Percentiles rank a stretch among this genome's conserved stretches.
Conservation (phyloP, 2,888 invertebrate genomes). For the Leucozona laternaria region DNA sequence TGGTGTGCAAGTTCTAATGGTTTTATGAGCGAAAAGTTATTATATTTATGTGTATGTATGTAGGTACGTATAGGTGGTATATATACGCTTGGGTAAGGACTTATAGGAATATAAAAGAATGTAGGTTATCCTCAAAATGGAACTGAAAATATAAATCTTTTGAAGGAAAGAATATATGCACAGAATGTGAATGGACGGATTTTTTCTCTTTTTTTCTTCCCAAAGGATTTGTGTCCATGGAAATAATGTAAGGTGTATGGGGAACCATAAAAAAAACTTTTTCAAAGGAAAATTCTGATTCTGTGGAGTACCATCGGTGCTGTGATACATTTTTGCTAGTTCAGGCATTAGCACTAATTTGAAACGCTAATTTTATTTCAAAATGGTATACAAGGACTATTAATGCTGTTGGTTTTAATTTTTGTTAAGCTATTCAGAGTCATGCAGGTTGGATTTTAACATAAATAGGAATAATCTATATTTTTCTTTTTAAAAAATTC, state of each 20-base stretch:
- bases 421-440: neutral
- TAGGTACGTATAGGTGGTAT: neutral
- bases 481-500: too few relatives aligned
- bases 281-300: neutral
- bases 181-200: slow-evolving; percentile 17
- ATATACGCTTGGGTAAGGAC: neutral
- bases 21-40: slow-evolving; percentile 59
- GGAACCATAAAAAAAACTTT: neutral
- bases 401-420: neutral
- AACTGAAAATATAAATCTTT: slow-evolving; percentile 25
- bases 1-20: slow-evolving; percentile 51
- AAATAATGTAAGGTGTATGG: neutral
- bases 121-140: slow-evolving; percentile 14
- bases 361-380: slow-evolving; percentile 18
- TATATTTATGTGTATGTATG: slow-evolving; percentile 1
- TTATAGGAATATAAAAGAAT: slow-evolving; percentile 13
- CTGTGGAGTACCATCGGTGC: neutral
- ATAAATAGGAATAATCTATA: neutral
- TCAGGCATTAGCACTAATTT: slow-evolving; percentile 14
- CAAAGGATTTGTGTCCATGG: slow-evolving; percentile 14
- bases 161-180: neutral
- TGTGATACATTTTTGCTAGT: neutral
- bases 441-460: neutral
- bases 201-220: neutral
- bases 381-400: neutral